These are phyloP conservation scores for Gymnobelideus leadbeateri DNA, from an alignment of 2,113 vertebrate genomes.

Conservation along the genomic window DNA sequence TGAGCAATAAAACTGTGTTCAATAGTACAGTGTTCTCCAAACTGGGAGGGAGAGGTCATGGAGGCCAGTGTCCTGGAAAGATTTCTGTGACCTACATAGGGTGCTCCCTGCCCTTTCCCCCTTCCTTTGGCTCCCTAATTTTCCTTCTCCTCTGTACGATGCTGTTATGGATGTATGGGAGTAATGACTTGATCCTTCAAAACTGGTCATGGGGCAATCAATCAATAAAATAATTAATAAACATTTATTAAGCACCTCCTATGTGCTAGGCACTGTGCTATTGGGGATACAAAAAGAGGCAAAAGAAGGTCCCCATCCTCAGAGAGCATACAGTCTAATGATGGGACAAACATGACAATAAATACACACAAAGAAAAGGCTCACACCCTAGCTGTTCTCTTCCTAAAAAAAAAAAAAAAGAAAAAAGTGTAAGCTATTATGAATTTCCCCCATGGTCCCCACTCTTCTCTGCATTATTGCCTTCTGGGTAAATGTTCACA, in stretches of 20 bases:
- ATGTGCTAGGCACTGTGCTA: background rate
- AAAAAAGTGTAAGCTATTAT: background rate
- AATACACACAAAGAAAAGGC: background rate
- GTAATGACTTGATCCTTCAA: accelerated
- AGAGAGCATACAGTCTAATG: background rate
- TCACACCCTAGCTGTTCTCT: background rate
- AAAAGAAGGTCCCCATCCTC: background rate
- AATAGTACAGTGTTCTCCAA: conserved; percentile 13
- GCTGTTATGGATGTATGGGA: accelerated
- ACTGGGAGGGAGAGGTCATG: background rate
- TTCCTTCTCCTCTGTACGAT: background rate
- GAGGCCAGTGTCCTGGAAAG: conserved; percentile 17
- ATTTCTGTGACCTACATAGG: background rate
- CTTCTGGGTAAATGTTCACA: background rate
- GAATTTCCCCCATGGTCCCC: background rate
- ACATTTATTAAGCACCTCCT: background rate
- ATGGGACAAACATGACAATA: background rate
- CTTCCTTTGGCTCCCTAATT: background rate
- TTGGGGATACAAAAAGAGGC: background rate
- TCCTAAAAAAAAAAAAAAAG: background rate
- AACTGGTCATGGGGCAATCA: background rate
- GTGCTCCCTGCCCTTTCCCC: background rate
- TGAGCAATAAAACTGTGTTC: background rate
- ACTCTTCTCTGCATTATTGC: background rate
- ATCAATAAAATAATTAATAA: background rate